These are phyloP conservation scores for Thymallus thymallus DNA, from an alignment of 2,113 vertebrate genomes.

Conservation along the genomic window DNA sequence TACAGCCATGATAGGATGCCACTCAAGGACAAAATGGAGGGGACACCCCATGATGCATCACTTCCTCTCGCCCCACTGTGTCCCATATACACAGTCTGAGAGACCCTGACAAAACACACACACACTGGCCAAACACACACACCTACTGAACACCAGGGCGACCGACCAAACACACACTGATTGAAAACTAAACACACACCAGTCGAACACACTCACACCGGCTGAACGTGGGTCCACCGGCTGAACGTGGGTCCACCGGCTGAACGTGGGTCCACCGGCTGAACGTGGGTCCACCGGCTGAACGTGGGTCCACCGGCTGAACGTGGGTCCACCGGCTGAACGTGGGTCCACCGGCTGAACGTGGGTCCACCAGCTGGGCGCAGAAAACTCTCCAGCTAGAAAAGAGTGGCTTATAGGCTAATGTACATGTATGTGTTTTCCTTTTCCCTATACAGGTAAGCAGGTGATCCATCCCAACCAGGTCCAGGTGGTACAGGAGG, in stretches of 20 bases:
- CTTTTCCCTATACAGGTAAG: constrained; percentile 80
- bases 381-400: background rate
- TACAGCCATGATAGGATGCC: constrained; percentile 20
- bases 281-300: background rate
- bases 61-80: constrained; percentile 33
- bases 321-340: background rate
- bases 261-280: background rate
- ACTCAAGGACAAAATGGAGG: constrained; percentile 37
- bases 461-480: constrained; percentile 99
- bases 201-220: background rate
- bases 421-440: no score
- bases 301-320: no score
- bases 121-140: background rate
- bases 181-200: constrained; percentile 4
- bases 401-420: background rate
- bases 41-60: constrained; percentile 47
- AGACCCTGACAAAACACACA: background rate
- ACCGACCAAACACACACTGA: constrained; percentile 3
- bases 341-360: no score
- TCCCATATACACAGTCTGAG: constrained; percentile 17
- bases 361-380: background rate
- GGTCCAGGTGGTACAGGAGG: constrained; percentile 89
- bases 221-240: background rate
- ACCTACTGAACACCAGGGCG: background rate
- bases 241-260: background rate